Conservation (phyloP, 1,140 invertebrate genomes). For the Liolophura sinensis region DNA sequence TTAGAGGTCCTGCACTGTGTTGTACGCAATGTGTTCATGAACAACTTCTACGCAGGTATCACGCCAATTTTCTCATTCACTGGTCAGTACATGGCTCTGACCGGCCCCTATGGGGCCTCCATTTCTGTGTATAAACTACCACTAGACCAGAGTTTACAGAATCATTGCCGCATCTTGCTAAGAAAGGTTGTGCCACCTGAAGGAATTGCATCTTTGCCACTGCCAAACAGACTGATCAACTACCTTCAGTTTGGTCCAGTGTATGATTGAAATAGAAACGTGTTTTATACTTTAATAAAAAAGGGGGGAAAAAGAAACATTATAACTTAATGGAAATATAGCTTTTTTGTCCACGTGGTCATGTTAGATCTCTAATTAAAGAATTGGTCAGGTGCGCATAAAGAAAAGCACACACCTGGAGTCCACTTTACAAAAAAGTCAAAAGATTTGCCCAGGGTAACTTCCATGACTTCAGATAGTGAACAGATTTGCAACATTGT, state of each 20-base stretch:
- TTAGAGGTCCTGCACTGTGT: constrained; percentile 53
- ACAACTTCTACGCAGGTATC: constrained; percentile 48
- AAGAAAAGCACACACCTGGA: too few relatives aligned
- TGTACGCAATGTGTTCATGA: too few relatives aligned
- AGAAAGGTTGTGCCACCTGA: constrained; percentile 47
- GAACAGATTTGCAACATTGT: too few relatives aligned
- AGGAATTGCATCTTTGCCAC: constrained; percentile 40
- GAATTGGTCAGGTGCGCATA: too few relatives aligned
- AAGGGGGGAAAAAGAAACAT: too few relatives aligned
- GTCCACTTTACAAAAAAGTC: too few relatives aligned
- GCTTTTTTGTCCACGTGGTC: too few relatives aligned
- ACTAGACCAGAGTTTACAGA: constrained; percentile 44
- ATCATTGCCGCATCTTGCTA: constrained; percentile 51
- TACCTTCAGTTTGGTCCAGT: constrained; percentile 55
- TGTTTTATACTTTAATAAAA: too few relatives aligned
- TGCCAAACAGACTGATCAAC: constrained; percentile 50
- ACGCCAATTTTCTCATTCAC: constrained; percentile 55
- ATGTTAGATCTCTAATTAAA: too few relatives aligned
- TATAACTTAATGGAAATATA: too few relatives aligned
- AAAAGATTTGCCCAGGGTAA: too few relatives aligned
- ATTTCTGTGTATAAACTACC: constrained; percentile 57
- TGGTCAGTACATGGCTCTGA: constrained; percentile 55
- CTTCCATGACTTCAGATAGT: too few relatives aligned
- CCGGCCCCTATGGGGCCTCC: constrained; percentile 48
- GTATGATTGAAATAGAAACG: constrained; percentile 23